Evolutionary conservation across 2,113 vertebrate genomes (phyloP), one percentile per base, ranked within the genome.

Genomic region (Eclectus roratus): DNA sequence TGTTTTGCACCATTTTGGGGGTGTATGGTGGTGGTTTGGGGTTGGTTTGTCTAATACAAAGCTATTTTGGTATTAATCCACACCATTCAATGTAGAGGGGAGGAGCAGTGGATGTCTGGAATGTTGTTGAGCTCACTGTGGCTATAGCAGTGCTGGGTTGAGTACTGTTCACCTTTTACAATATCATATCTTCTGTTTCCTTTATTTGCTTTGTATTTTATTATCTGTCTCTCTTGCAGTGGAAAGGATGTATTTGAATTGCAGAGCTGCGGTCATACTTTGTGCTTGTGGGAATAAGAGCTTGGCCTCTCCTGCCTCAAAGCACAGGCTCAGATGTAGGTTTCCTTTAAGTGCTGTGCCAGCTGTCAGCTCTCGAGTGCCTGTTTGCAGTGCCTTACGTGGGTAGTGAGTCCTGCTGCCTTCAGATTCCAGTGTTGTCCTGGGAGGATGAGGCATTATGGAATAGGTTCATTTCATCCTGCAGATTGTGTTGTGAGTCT

Each of bases 241-340:
- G 81, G 41, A 66, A 94, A 88, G 50, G 53, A 23, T 66, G 74
- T 28, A 41, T 95, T 96, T 88, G 90, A 85, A 89, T 96, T 92
- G 85, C 85, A 81, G 92, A 93, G 88, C 65, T 28, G 69, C 71
- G 56, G 56, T 78, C 73, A 10, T 88, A 49, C 77, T 89, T 65
- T 10, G 5, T 92, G 29, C 92, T 92, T 50, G 0, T 78, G 94
- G 96, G 92, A 95, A 72, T 92, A 46, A 65, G 85, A 88, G 61
- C 77, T 92, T 3, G 0, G 80, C 76, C 81, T 91, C 85, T 91
- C 25, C 46, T 95, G 64, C 47, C 72, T 92, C 80, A 50, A 88
- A 96, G 91, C 82, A 28, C 28, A 68, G 55, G 31, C 77, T 93
- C 90, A 92, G 80, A 92, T 97, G 85, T 95, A 35, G 6, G 46